phyloP scores from a whole-genome alignment of 2,113 vertebrate species.

The Archocentrus centrarchus region DNA sequence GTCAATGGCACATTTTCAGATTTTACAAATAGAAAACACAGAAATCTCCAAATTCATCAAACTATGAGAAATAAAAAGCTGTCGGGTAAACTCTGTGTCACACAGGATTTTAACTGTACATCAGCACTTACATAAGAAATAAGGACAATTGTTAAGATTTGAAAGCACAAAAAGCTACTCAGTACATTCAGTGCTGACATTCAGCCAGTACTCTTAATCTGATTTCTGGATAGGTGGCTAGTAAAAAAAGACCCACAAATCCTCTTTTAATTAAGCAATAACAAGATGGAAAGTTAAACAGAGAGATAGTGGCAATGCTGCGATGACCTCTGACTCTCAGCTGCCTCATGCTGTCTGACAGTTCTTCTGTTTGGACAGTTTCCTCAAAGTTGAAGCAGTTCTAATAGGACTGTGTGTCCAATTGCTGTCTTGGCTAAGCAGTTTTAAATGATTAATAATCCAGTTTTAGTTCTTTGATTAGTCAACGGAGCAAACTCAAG shows the following conservation, averaged over 20 bases:
- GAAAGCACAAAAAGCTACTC: not conserved
- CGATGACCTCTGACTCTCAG: constrained; percentile 40
- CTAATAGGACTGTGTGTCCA: not conserved
- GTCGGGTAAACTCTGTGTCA: not conserved
- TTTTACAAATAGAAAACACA: not conserved
- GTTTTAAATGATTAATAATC: not conserved
- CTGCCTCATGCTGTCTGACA: constrained; percentile 11
- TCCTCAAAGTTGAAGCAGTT: constrained; percentile 2
- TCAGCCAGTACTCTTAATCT: not conserved
- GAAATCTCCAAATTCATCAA: not conserved
- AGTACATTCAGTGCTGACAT: not conserved
- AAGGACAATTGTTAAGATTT: not conserved
- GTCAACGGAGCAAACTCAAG: not conserved
- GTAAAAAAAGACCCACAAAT: constrained; percentile 43
- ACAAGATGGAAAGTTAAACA: constrained; percentile 6
- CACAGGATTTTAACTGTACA: not conserved
- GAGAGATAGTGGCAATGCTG: constrained; percentile 37
- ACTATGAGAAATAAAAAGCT: not conserved
- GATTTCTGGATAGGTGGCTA: constrained; percentile 38
- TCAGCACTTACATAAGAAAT: not conserved
- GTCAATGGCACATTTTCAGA: not conserved
- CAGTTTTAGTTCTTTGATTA: not conserved
- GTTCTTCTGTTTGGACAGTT: constrained; percentile 1
- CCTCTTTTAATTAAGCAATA: constrained; percentile 60
- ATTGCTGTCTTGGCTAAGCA: not conserved